A percentile compares a stretch with the other conserved stretches of the same genome.
These are phyloP conservation scores for Bubo bubo DNA, from an alignment of 2,113 vertebrate species.

Conservation along the genomic window DNA sequence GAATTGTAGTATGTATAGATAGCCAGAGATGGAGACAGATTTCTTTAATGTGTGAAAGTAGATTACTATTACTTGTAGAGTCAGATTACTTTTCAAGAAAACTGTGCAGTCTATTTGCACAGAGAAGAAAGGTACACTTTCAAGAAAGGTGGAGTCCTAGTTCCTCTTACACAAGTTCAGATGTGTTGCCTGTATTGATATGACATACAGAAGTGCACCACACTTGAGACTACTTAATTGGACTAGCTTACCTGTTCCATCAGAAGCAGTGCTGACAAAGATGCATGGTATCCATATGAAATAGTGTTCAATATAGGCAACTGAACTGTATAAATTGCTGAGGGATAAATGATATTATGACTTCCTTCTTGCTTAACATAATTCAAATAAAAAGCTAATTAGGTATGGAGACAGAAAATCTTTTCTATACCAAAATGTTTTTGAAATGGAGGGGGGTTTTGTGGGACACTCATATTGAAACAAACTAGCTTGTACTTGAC, in stretches of 20 bases:
- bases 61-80: neutral
- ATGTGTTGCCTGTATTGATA: neutral
- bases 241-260: neutral
- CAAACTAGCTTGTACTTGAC: neutral
- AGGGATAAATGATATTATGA: neutral
- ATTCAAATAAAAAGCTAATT: neutral
- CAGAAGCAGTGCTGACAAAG: neutral
- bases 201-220: neutral
- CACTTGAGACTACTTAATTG: neutral
- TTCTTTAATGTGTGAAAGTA: neutral
- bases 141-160: neutral
- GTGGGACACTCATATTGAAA: neutral
- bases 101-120: neutral
- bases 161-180: neutral
- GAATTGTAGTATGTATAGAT: neutral
- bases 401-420: neutral
- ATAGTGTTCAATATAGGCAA: neutral
- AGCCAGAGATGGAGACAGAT: neutral
- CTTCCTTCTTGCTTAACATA: neutral
- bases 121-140: neutral
- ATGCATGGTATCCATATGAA: accelerated
- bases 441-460: accelerated
- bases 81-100: neutral
- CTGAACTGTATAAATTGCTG: neutral
- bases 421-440: neutral